Evolutionary conservation across 2,797 vertebrate genomes (phyloP).

Genomic region (Tokudaia tokunoshimensis): DNA sequence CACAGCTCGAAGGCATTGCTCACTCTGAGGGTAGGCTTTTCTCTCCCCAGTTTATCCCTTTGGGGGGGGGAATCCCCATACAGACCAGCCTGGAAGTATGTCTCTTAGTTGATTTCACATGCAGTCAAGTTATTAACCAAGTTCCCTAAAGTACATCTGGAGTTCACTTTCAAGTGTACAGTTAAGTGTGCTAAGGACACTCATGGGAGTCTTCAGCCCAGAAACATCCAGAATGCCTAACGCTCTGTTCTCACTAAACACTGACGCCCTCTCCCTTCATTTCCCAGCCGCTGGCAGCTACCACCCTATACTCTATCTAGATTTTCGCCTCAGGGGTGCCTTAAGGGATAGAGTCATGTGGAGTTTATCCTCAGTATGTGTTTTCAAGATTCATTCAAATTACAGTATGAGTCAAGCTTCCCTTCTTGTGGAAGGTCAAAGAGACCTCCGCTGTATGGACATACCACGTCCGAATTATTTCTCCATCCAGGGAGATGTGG

Average conservation of each 20-base stretch:
- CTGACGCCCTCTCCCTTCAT: neutral
- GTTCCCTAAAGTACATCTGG: neutral
- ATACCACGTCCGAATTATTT: fast-evolving
- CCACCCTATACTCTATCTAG: neutral
- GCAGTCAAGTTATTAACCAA: neutral
- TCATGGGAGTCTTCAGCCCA: neutral
- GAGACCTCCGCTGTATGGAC: neutral
- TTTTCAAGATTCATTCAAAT: neutral
- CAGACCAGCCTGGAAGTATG: neutral
- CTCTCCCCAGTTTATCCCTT: neutral
- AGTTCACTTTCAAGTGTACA: neutral
- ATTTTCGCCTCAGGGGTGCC: neutral
- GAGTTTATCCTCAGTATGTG: neutral
- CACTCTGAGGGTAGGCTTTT: neutral
- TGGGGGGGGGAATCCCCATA: too few species aligned
- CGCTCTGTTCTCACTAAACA: neutral
- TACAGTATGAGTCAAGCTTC: neutral
- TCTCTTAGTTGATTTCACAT: neutral
- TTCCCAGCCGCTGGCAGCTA: neutral
- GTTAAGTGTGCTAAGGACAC: too few species aligned
- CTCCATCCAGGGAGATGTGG: neutral
- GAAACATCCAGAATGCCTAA: neutral
- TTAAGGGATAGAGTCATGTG: neutral
- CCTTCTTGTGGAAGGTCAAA: neutral
- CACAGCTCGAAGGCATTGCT: neutral